Evolutionary conservation across 2,113 vertebrate genomes (phyloP), one percentile per base, ranked within the genome.

Genomic region (Globicephala melas): DNA sequence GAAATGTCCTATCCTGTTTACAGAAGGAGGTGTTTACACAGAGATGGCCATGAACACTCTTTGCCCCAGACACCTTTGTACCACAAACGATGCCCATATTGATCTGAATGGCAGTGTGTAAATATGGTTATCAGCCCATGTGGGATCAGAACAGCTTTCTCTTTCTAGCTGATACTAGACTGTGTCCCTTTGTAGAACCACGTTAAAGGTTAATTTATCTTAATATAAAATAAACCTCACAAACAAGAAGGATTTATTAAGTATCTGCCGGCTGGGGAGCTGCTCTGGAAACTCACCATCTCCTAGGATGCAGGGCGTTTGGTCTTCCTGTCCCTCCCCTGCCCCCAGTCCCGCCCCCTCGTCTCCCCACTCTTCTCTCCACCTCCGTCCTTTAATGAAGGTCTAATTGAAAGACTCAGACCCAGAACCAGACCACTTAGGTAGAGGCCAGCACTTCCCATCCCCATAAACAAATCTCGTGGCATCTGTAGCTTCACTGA

Each of bases 111-210:
- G 58, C 26, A 21, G 13, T 18, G 38, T 10, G 23, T 21, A 12
- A 47, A 50, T 41, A 17, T 0, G 1, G 38, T 17, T 41, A 10
- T 13, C 15, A 28, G 17, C 17, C 31, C 18, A 1, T 0, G 0
- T 2, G 31, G 70, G 76, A 33, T 71, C 55, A 74, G 10, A 44
- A 4, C 13, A 10, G 33, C 25, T 89, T 60, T 74, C 9, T 60
- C 74, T 12, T 33, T 81, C 20, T 2, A 14, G 62, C n/a, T 70
- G 55, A 63, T 36, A 0, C 44, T 26, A 1, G 53, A 11, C 36
- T 58, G 8, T 1, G 12, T 38, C 58, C 18, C 26, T 7, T 1
- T 15, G 23, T 12, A 80, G 53, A 62, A 8, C 55, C 33, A 26
- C 1, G n/a, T 31, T 15, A 8, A 50, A 58, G 90, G 26, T 63